phyloP scores from a whole-genome alignment of 2,113 vertebrate genomes.

The Herpetotheres cachinnans region DNA sequence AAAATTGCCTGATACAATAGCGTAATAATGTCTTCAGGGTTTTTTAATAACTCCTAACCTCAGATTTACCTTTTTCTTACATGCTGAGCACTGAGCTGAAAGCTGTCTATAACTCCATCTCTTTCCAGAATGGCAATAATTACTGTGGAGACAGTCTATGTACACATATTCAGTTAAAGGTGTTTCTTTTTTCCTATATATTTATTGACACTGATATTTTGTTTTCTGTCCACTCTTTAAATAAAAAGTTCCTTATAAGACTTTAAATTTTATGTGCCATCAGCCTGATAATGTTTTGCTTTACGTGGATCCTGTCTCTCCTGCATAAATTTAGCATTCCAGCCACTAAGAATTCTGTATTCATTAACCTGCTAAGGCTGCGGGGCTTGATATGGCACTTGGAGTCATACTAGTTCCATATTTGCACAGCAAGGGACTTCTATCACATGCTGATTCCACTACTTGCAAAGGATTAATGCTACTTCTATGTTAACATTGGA shows the following conservation, averaged over 20 bases:
- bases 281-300: not conserved
- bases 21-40: not conserved
- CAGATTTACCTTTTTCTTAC: not conserved
- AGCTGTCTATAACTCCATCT: not conserved
- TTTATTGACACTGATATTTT: not conserved
- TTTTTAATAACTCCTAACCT: not conserved
- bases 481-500: not conserved
- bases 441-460: not conserved
- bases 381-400: not conserved
- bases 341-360: not conserved
- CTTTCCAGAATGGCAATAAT: not conserved
- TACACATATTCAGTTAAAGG: not conserved
- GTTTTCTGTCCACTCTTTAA: not conserved
- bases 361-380: not conserved
- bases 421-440: not conserved
- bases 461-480: not conserved
- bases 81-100: not conserved
- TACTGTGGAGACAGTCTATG: accelerated
- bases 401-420: not conserved
- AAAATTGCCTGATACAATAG: accelerated
- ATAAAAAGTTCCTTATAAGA: not conserved
- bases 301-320: not conserved
- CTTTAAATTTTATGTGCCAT: not conserved
- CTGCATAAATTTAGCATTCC: not conserved
- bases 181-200: not conserved